Evolutionary conservation across 2,888 invertebrate species (phyloP).

Genomic region (Cacoxenus indagator): DNA sequence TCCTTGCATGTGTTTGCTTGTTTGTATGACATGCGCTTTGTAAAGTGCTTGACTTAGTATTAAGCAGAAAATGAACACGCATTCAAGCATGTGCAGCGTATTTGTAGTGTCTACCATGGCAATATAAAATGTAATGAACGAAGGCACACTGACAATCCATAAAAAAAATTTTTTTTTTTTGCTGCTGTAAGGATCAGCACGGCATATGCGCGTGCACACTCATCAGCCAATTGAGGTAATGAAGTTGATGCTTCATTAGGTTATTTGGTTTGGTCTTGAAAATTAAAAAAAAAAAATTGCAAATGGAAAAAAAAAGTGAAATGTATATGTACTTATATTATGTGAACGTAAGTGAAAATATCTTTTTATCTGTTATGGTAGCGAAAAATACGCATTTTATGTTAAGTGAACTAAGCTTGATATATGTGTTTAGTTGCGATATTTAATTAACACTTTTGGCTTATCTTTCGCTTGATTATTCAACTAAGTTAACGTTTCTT

Average conservation of each 20-base stretch:
- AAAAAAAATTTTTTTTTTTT: too few relatives aligned
- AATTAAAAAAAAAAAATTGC: too few relatives aligned
- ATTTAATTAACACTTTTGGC: too few relatives aligned
- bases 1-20: neutral
- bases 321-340: too few relatives aligned
- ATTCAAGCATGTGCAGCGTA: neutral
- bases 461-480: too few relatives aligned
- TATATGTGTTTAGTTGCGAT: too few relatives aligned
- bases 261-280: neutral
- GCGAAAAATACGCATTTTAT: too few relatives aligned
- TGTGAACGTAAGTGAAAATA: too few relatives aligned
- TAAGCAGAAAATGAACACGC: neutral
- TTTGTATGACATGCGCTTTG: neutral
- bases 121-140: constrained; percentile 17
- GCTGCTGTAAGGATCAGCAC: neutral
- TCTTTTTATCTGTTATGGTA: too few relatives aligned
- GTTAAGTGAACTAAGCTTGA: too few relatives aligned
- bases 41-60: neutral
- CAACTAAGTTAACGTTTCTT: too few relatives aligned
- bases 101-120: neutral
- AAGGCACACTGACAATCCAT: neutral
- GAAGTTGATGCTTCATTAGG: constrained; percentile 26
- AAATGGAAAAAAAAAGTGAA: too few relatives aligned
- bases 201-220: neutral
- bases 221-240: constrained; percentile 35